Conservation (phyloP, 2,888 invertebrate genomes). For the Mesochorus sp. region DNA sequence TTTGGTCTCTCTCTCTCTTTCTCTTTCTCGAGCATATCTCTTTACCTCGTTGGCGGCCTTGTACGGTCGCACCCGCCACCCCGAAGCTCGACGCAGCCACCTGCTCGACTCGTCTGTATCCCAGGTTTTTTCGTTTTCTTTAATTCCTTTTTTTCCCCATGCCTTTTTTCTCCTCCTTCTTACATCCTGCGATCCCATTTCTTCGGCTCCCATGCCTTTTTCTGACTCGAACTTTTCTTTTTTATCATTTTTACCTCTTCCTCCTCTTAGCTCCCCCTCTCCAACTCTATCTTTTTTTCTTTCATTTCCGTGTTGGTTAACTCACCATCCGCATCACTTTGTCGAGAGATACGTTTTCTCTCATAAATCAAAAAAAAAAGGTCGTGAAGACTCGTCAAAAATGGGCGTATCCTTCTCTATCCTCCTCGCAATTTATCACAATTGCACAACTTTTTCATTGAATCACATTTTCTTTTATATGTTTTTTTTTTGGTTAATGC, state of each 20-base stretch:
- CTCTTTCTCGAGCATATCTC: constrained; percentile 23
- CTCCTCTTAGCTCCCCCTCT: not conserved
- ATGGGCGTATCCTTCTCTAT: no score
- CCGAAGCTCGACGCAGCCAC: constrained; percentile 71
- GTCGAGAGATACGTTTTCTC: not conserved
- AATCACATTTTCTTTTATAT: no score
- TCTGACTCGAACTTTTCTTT: not conserved
- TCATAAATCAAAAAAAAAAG: not conserved
- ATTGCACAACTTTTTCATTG: no score
- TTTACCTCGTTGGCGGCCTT: constrained; percentile 73
- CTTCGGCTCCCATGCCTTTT: constrained; percentile 30
- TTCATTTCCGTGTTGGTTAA: constrained; percentile 1
- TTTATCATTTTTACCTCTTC: not conserved
- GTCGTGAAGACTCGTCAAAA: no score
- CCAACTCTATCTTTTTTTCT: not conserved
- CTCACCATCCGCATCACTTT: not conserved
- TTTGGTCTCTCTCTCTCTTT: constrained; percentile 63
- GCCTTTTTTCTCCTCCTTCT: constrained; percentile 47
- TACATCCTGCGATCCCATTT: constrained; percentile 47
- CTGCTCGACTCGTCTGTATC: constrained; percentile 60
- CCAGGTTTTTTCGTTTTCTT: constrained; percentile 59
- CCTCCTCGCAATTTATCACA: no score
- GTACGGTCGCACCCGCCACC: constrained; percentile 76
- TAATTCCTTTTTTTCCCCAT: constrained; percentile 36
- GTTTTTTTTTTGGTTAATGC: no score